Percentiles rank a stretch among this genome's conserved stretches.
Conservation (phyloP, 2,888 invertebrate genomes). For the Pseudococcus longispinus region DNA sequence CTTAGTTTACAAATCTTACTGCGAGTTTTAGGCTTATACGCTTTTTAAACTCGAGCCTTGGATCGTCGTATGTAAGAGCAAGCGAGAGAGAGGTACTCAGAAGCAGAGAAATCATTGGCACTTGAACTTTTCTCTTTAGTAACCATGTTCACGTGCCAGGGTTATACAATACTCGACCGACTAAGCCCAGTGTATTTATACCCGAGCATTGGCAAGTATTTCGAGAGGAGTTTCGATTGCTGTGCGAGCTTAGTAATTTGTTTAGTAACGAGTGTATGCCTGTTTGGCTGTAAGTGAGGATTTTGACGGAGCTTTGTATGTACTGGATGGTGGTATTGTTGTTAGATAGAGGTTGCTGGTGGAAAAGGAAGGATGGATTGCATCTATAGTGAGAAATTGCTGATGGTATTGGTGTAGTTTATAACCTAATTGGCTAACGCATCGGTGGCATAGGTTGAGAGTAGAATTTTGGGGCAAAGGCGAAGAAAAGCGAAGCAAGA, state of each 20-base stretch:
- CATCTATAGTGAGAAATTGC: too few relatives aligned
- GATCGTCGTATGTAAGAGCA: background rate
- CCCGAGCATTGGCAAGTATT: background rate
- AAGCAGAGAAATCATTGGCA: constrained; percentile 28
- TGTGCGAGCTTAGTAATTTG: background rate
- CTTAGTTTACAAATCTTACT: constrained; percentile 53
- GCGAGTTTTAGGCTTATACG: constrained; percentile 52
- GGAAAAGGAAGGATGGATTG: too few relatives aligned
- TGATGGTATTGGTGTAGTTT: too few relatives aligned
- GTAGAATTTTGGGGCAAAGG: too few relatives aligned
- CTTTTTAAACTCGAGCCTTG: constrained; percentile 11
- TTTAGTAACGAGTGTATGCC: background rate
- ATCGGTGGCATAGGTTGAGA: too few relatives aligned
- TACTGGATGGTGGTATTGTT: background rate
- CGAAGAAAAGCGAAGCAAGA: too few relatives aligned
- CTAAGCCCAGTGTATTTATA: background rate
- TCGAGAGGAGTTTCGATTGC: background rate
- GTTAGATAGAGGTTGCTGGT: background rate
- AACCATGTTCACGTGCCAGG: constrained; percentile 10
- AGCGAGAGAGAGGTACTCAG: background rate
- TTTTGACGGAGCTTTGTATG: background rate
- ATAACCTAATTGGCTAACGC: too few relatives aligned
- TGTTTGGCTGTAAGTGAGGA: background rate
- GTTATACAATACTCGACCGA: background rate
- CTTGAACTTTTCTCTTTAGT: constrained; percentile 29